Evolutionary conservation across 2,888 invertebrate species (phyloP), one percentile per base, ranked within the genome.

Genomic region (Ennomos fuscantarius): DNA sequence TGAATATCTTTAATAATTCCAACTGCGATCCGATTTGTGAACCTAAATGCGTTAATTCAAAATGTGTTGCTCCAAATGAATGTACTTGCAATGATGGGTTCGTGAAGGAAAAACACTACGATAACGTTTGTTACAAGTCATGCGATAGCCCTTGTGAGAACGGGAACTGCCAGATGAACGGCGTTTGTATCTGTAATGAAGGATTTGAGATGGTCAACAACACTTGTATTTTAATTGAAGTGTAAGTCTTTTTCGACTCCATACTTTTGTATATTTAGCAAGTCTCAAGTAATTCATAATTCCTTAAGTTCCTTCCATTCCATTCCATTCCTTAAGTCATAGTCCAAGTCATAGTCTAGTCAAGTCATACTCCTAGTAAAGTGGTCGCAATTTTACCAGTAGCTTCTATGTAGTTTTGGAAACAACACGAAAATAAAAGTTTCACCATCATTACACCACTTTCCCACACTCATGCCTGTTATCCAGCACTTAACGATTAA

Each of bases 181-280:
- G 82, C 8, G 55, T 53, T 12, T 86, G 86, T 40, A 44, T 50
- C 8, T 87, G 87, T 56, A 47, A 68, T 8, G 1, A 35, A 1
- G 79, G 78, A 2, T 80, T 66, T 35, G 66, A 69, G 39, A 59
- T 73, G 37, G 33, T 36, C 1, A 78, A 81, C 13, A 65, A 64
- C 9, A 76, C 73, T 2, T 86, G 86, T 50, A 31, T 56, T 8
- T 41, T 60, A 31, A 56, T 70, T 8, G 53, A 63, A 40, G 60
- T 55, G 86, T 86, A 70, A 84, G 86, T 84, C 62, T 51, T 13
- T 24, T 6, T n/a, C n/a, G n/a, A n/a, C n/a, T n/a, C n/a, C n/a
- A n/a, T n/a, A n/a, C n/a, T n/a, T n/a, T n/a, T n/a, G n/a, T n/a
- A n/a, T n/a, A n/a, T n/a, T n/a, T n/a, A n/a, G n/a, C n/a, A n/a